Percentiles rank a stretch among this genome's conserved stretches.
Evolutionary conservation across 2,888 invertebrate genomes (phyloP).

Genomic region (Cosmopolites sordidus): DNA sequence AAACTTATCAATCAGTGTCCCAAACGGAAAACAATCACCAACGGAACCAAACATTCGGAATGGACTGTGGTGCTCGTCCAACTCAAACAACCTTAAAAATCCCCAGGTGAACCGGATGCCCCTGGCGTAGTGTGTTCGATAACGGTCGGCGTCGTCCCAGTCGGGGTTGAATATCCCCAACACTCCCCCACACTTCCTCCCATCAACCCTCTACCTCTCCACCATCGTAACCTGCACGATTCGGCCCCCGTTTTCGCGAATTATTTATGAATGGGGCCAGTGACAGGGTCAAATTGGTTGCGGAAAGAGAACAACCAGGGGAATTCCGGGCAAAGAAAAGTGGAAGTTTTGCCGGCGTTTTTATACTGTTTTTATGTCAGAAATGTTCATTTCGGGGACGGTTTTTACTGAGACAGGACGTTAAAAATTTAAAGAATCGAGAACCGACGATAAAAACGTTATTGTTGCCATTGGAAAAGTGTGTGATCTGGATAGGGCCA

Average conservation of each 20-base stretch:
- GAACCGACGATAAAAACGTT: neutral
- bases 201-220: too few species aligned
- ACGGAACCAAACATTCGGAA: too few species aligned
- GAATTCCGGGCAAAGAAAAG: neutral
- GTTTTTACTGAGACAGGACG: neutral
- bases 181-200: too few species aligned
- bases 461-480: neutral
- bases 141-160: too few species aligned
- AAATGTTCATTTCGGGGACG: neutral
- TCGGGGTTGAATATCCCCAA: too few species aligned
- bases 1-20: too few species aligned
- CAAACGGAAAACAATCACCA: too few species aligned
- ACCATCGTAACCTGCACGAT: neutral
- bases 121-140: too few species aligned
- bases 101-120: too few species aligned
- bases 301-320: slow-evolving; percentile 7
- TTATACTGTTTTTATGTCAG: neutral
- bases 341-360: slow-evolving; percentile 2
- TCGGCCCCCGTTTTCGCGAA: slow-evolving; percentile 3
- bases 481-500: neutral
- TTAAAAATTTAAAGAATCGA: slow-evolving; percentile 1
- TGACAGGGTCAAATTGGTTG: slow-evolving; percentile 22
- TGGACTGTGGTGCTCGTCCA: too few species aligned
- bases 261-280: slow-evolving; percentile 19
- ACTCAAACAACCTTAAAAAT: too few species aligned